Base-by-base conservation (phyloP, 2,888 invertebrate genomes). In the Diplazon laetatorius region DNA sequence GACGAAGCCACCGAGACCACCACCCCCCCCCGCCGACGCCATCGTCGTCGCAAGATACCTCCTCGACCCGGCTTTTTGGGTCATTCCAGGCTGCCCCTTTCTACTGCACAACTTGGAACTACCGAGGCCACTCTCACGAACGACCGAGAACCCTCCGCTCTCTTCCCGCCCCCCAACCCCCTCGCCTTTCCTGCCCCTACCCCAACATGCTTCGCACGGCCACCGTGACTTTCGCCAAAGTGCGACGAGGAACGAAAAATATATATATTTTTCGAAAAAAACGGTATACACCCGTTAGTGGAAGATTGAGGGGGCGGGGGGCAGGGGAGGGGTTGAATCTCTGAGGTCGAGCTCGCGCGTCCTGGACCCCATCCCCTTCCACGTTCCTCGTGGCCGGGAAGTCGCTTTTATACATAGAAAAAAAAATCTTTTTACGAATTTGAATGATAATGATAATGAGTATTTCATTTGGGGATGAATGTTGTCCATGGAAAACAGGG, bases 51-150 rank as follows among this genome's bases (percentile, higher is more conserved):
- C 39, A 35, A 48, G 60, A 71, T 60, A 65, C 62, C 60, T 35
- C 42, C 30, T 48, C 65, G 69, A 60, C 68, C 55, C 78, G n/a
- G 75, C 68, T 79, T 79, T 79, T 79, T 79, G 78, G 78, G 78
- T 79, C 78, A 79, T 69, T 76, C 72, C 75, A 75, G 78, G 68
- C 57, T 79, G 62, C 68, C 75, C 78, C n/a, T 37, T 55, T 9
- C 12, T 0, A 66, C 35, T 16, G 78, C 78, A 62, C 78, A 75
- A 44, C 30, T 37, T 12, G 62, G 50, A 68, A 57, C 52, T 4
- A 62, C 37, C 25, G 75, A 48, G 66, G 25, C 39, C 60, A 14
- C 55, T 66, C 52, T 42, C 66, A 42, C 52, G 52, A 22, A 55
- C 22, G 62, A 75, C 9, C 22, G 60, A 30, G 39, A 55, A 12